Evolutionary conservation across 2,888 invertebrate species (phyloP), one percentile per base, ranked within the genome.

Genomic region (Lampropteryx suffumata): DNA sequence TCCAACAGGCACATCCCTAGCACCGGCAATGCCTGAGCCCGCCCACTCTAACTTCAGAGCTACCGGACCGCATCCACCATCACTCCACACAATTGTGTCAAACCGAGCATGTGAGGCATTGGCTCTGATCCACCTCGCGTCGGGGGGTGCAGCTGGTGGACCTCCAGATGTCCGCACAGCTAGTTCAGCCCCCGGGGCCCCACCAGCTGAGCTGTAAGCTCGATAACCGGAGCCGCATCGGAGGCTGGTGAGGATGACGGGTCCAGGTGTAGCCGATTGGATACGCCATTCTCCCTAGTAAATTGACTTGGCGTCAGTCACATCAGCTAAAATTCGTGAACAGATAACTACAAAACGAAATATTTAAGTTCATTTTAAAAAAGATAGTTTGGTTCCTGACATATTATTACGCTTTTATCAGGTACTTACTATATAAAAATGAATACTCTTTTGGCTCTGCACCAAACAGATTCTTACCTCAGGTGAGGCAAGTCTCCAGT

Each of bases 161-260:
- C 95, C 94, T 1, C 95, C 95, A 50, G 97, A 96, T 67, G 96
- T 96, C 11, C 97, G 95, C 11, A 95, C 93, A 60, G 93, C 93
- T 62, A 96, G 91, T 70, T 94, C 92, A 21, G 94, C 90, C 51
- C 96, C 96, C 0, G 95, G 93, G 40, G 94, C 92, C 73, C 97
- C 97, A 52, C 94, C 94, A 0, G 97, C 96, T 8, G 95, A 93
- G 62, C 97, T 92, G 74, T 95, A 94, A 43, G 96, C 94, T 66
- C 95, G 92, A 74, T 97, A 97, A 41, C 93, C 92, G 28, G 96
- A 95, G 17, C 98, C 97, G 82, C 97, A 98, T 61, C 94, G 93
- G 7, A 98, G 91, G 12, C 94, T 94, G 24, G 93, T 92, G 27
- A 97, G 88, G 1, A 93, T 94, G 59, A 86, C 76, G 1, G 87